phyloP scores from a whole-genome alignment of 1,140 invertebrate species.

The Pseudomyrmex dendroicus region DNA sequence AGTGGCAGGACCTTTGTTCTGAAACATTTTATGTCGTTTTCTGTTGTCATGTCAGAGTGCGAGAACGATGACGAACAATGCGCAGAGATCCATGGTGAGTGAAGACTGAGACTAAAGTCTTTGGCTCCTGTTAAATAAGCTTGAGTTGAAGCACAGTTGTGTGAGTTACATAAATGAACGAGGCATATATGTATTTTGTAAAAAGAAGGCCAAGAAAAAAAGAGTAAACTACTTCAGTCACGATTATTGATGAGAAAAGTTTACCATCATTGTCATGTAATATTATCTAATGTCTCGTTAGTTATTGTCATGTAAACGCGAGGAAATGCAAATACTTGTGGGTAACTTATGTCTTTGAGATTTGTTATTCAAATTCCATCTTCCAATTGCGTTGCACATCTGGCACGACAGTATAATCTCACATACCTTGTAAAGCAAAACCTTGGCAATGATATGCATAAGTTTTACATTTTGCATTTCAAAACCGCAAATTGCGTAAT shows the following conservation, averaged over 20 bases:
- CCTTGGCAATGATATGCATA: slow-evolving; percentile 42
- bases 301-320: neutral
- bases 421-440: slow-evolving; percentile 31
- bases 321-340: neutral
- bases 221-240: too few species aligned
- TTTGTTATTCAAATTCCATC: slow-evolving; percentile 69
- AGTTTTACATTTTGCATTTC: slow-evolving; percentile 33
- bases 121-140: neutral
- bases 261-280: too few species aligned
- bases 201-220: too few species aligned
- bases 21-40: neutral
- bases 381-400: slow-evolving; percentile 5
- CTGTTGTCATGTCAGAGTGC: slow-evolving; percentile 53
- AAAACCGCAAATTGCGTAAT: neutral
- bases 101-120: neutral
- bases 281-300: neutral
- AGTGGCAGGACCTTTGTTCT: neutral
- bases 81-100: slow-evolving; percentile 73
- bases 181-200: too few species aligned
- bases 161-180: neutral
- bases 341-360: slow-evolving; percentile 14
- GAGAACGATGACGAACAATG: slow-evolving; percentile 70
- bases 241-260: too few species aligned
- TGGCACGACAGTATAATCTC: neutral
- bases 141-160: neutral